Conservation (phyloP, 1,140 invertebrate genomes). For the Pteromalus puparum region DNA sequence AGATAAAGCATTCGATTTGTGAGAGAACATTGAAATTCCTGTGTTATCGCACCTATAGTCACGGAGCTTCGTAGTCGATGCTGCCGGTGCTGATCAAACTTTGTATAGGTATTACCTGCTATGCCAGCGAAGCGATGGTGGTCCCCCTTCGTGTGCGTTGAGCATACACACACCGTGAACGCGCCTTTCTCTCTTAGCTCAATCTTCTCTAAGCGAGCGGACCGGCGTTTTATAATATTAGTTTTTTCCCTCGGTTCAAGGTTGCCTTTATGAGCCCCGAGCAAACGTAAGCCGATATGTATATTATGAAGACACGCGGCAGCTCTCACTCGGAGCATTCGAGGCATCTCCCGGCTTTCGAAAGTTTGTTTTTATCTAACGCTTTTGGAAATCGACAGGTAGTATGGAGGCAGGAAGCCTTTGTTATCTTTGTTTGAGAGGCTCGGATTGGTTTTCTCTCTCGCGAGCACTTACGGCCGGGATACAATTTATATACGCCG, state of each 20-base stretch:
- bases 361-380: slow-evolving; percentile 16
- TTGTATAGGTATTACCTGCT: background rate
- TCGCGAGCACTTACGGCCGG: background rate
- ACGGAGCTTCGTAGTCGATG: background rate
- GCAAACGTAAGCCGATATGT: background rate
- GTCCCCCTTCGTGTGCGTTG: background rate
- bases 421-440: background rate
- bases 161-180: background rate
- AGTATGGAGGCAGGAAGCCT: background rate
- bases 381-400: background rate
- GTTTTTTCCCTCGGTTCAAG: background rate
- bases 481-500: too few relatives aligned
- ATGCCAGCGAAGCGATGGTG: background rate
- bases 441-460: background rate
- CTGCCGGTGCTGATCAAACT: slow-evolving; percentile 6
- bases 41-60: slow-evolving; percentile 39
- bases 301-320: too few relatives aligned
- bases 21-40: slow-evolving; percentile 43
- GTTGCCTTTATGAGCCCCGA: background rate
- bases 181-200: background rate
- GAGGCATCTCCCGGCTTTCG: background rate
- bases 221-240: slow-evolving; percentile 31
- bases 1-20: slow-evolving; percentile 44
- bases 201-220: background rate
- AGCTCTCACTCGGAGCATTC: background rate